Percentiles rank a stretch among this genome's conserved stretches.
These are phyloP conservation scores for Thymelicus lineola DNA, from an alignment of 2,888 invertebrate species.

Conservation along the genomic window DNA sequence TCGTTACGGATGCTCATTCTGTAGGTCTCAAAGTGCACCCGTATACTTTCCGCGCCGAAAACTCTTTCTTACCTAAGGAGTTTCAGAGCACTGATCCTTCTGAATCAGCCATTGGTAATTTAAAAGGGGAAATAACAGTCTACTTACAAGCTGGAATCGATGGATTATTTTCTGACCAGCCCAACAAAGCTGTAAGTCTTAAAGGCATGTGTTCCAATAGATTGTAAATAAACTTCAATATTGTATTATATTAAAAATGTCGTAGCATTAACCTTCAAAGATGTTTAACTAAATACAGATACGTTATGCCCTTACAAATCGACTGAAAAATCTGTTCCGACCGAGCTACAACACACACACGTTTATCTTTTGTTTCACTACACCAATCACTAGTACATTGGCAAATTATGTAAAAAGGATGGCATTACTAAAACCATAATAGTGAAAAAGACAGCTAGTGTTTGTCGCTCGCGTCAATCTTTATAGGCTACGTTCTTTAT, in stretches of 20 bases:
- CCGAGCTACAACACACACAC: too few relatives aligned
- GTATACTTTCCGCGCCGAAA: conserved; percentile 75
- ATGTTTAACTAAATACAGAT: too few relatives aligned
- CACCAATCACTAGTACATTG: too few relatives aligned
- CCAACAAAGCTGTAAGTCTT: conserved; percentile 63
- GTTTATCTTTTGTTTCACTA: too few relatives aligned
- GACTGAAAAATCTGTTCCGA: too few relatives aligned
- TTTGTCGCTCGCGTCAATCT: too few relatives aligned
- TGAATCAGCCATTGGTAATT: conserved; percentile 60
- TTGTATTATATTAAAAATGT: not conserved
- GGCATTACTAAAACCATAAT: too few relatives aligned
- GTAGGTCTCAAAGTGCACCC: conserved; percentile 76
- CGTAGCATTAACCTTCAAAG: too few relatives aligned
- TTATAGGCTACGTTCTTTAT: too few relatives aligned
- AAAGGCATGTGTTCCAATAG: conserved; percentile 52
- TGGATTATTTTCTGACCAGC: conserved; percentile 74
- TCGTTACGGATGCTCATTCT: conserved; percentile 67
- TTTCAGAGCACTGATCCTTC: conserved; percentile 58
- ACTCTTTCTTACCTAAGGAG: conserved; percentile 66
- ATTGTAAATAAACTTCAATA: not conserved
- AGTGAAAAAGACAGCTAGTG: too few relatives aligned
- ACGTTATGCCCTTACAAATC: too few relatives aligned
- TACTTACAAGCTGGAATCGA: conserved; percentile 72
- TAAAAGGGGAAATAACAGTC: conserved; percentile 62
- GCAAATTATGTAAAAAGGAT: too few relatives aligned